A percentile compares a stretch with the other conserved stretches of the same genome.
Conservation (phyloP, 2,888 invertebrate genomes). For the Tinea pellionella region DNA sequence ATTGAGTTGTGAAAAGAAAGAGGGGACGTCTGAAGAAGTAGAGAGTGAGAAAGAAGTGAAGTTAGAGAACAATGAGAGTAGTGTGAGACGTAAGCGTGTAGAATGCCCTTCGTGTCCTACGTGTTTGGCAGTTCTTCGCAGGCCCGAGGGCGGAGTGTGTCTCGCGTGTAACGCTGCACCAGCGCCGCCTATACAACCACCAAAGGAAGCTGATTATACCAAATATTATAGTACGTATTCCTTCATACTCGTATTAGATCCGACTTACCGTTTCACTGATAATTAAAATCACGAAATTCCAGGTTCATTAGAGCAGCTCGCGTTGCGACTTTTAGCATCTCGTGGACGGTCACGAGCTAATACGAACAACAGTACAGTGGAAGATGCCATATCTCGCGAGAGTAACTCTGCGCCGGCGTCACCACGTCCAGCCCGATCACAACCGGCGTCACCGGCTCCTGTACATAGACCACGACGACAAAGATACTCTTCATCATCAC, state of each 20-base stretch:
- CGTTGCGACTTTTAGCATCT: constrained; percentile 49
- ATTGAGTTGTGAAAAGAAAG: constrained; percentile 62
- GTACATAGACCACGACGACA: constrained; percentile 71
- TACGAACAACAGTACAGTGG: constrained; percentile 18
- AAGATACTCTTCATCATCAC: constrained; percentile 82
- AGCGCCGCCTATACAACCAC: constrained; percentile 19
- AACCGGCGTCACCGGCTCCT: constrained; percentile 79
- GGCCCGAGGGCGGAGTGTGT: constrained; percentile 27
- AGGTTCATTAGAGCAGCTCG: constrained; percentile 60
- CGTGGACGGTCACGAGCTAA: constrained; percentile 23
- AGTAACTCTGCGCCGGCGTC: constrained; percentile 61
- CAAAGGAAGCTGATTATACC: constrained; percentile 64
- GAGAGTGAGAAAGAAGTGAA: constrained; percentile 24
- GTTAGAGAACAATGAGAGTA: constrained; percentile 16
- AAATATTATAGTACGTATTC: constrained; percentile 66
- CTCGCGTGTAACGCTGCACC: constrained; percentile 25
- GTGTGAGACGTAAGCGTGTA: constrained; percentile 25
- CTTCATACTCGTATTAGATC: not conserved
- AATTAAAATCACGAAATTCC: not conserved
- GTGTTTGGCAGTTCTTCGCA: constrained; percentile 34
- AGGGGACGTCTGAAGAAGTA: constrained; percentile 33
- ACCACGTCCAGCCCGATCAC: constrained; percentile 78
- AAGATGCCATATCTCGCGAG: constrained; percentile 29
- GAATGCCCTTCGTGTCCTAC: constrained; percentile 34
- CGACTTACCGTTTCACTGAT: not conserved